Base-by-base conservation (phyloP, 1,140 invertebrate genomes). In the Pantala flavescens region DNA sequence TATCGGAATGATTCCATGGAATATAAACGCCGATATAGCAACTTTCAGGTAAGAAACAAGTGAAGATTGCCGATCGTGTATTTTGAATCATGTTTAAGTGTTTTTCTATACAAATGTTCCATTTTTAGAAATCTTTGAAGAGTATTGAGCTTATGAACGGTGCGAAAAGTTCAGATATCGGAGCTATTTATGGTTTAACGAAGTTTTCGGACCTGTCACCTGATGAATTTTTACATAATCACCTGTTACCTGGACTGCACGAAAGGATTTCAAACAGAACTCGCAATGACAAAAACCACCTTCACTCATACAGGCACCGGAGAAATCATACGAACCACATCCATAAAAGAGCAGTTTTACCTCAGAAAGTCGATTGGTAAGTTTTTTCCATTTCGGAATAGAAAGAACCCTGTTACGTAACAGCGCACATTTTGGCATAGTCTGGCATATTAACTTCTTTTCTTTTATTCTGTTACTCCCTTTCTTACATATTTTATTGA, bases 171-270 rank as follows among this genome's bases (percentile, higher is more conserved):
- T 83, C 85, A 23, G 80, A 85, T 23, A 80, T 84, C n/a, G 84
- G 86, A 78, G 90, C 90, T 0, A 79, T 84, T 24, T 93, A 90
- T 83, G 92, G 92, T 10, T 77, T 91, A 0, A 94, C 91, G 1
- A 82, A 87, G 78, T 90, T 88, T 78, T 91, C 92, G 9, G 92
- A 94, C 80, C 83, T 94, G 80, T 89, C 88, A 19, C 86, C 87
- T 76, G 82, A 87, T 28, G 91, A 94, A 84, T 94, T 93, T 79
- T 73, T 85, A 76, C 77, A 84, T 21, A 78, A 84, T 55, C 81
- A 87, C 76, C 80, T 91, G 0, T 79, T 81, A 28, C 77, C 81
- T 19, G 80, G 81, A 73, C 76, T 78, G 82, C 79, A 24, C 77
- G 79, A 78, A 75, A 80, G 36, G 42, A 24, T 70, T 23, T 42